Conservation (phyloP, 2,888 invertebrate species). For the Ischnura elegans region DNA sequence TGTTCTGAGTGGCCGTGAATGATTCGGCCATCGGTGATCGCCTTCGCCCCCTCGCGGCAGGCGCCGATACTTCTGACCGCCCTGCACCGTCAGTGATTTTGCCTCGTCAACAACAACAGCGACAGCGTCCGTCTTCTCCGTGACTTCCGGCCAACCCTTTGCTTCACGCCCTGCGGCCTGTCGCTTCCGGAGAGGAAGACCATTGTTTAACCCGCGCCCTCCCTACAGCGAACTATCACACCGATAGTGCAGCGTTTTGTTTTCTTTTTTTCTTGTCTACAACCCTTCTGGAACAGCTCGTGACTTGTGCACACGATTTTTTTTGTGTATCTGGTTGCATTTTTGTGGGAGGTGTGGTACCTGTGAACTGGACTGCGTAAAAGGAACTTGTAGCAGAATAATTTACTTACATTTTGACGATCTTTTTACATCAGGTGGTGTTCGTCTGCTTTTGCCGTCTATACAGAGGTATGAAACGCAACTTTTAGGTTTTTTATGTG, state of each 20-base stretch:
- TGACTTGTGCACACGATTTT: background rate
- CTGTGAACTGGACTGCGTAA: background rate
- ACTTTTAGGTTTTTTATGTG: background rate
- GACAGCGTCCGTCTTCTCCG: background rate
- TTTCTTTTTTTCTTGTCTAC: background rate
- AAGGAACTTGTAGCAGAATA: background rate
- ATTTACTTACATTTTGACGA: background rate
- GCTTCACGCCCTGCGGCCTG: conserved; percentile 44
- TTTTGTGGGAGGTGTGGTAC: background rate
- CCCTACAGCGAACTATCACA: background rate
- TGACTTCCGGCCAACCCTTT: conserved; percentile 38
- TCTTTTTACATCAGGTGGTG: background rate
- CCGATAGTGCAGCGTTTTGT: background rate
- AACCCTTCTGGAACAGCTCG: background rate
- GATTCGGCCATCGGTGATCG: background rate
- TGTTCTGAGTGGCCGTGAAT: conserved; percentile 45
- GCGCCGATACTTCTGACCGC: background rate
- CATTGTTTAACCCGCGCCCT: background rate
- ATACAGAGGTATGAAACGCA: background rate
- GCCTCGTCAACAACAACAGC: background rate
- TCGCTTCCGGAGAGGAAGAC: conserved; percentile 39
- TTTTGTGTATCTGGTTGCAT: background rate
- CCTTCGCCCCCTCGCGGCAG: background rate
- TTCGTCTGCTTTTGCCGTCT: background rate
- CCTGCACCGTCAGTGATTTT: background rate